Base-by-base conservation (phyloP, 1,140 invertebrate genomes). In the Lucilia sericata region DNA sequence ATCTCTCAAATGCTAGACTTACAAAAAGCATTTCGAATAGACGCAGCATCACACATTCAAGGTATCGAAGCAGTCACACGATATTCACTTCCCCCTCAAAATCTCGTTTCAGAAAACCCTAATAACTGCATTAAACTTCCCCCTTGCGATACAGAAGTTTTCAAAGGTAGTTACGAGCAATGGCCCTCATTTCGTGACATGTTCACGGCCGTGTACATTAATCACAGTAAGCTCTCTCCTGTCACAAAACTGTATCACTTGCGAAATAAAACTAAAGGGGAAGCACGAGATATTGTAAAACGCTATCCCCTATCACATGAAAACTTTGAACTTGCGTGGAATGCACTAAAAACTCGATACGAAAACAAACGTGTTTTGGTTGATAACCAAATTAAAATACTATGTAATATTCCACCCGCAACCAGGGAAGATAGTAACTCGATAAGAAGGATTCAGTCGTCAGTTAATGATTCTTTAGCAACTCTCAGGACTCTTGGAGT, bases 91-190 rank as follows among this genome's bases (percentile, higher is more conserved):
- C 51, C 51, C 51, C 51, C 13, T 12, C 17, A n/a, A 14, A n/a
- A 60, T 14, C 4, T n/a, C 5, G 51, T 60, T 60, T 60, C 13
- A 5, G 17, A 17, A 60, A 60, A 14, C 17, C 13, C 13, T n/a
- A 30, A 30, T 30, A 30, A 30, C 25, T 30, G 25, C 25, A 30
- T 30, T 30, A n/a, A 36, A 42, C n/a, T 70, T 14, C 74, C 83
- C 1, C 75, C 83, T 14, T 84, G 83, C 13, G 75, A 84, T 42
- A 84, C 75, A 7, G 83, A 84, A 74, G 75, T 83, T 3, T 83
- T 83, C 36, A 83, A 42, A 34, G 74, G 83, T 14, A 47, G 49
- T 13, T 84, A 74, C 30, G 36, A 75, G 36, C n/a, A 83, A 34
- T 30, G 25, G 25, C 25, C 25, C 25, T 30, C 25, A 30, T 30